Base-by-base conservation (phyloP, 2,888 invertebrate species). In the Drosophila recens region DNA sequence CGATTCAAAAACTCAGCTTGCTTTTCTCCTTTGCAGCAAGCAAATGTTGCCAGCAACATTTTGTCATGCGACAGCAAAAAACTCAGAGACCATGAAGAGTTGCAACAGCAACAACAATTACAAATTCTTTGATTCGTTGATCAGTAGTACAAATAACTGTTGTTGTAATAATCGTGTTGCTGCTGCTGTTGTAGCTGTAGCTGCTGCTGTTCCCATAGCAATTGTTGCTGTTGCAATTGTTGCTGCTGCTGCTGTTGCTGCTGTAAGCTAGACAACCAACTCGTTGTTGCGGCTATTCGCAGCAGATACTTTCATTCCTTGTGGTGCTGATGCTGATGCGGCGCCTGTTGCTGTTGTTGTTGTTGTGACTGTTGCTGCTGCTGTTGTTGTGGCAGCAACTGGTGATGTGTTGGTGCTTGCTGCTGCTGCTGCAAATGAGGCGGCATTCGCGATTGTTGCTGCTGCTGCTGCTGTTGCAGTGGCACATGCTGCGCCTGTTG, bases 251-350 rank as follows among this genome's bases (percentile, higher is more conserved):
- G 80, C 10, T 20, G 20, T 3, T 69, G 71, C 36, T 79, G 77
- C 59, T 86, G 89, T 69, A 84, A 81, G 72, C 87, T 90, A 73
- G 82, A 72, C 54, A 91, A 90, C 91, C 91, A 91, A 88, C 90
- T 90, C 77, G 75, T 80, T 69, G 84, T 88, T 79, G 86, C 89
- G 80, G 91, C 90, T 79, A 91, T 88, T 64, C 90, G 90, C 88
- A 90, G 79, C 88, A 91, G 82, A 77, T 90, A 90, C 80, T 91
- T 91, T 91, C 91, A 91, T 91, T 91, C 91, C 79, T 91, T 91
- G 76, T 89, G 91, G 43, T 89, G 91, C 78, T 81, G 84, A 59
- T 84, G 84, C 54, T 80, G 85, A 56, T 74, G 80, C 27, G 67
- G 86, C 52, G 75, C 59, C 72, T 79, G 84, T 57, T 75, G 80